Percentiles rank a stretch among this genome's conserved stretches.
phyloP scores from a whole-genome alignment of 1,140 invertebrate species.

The Papilio xuthus region DNA sequence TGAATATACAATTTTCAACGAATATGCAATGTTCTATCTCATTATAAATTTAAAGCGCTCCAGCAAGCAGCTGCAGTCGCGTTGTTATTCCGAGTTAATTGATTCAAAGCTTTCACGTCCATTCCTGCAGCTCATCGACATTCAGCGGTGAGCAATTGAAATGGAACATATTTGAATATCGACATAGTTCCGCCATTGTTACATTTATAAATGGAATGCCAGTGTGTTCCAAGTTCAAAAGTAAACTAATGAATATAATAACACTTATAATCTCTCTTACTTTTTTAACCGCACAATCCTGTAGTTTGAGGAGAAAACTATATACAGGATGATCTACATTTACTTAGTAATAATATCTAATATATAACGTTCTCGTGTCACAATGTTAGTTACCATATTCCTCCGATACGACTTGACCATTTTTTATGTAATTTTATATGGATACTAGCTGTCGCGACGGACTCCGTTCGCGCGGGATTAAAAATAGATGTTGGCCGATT shows the following conservation, averaged over 20 bases:
- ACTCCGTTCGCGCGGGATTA: too few species aligned
- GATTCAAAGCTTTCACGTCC: slow-evolving; percentile 27
- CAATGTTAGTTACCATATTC: too few species aligned
- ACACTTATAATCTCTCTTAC: background rate
- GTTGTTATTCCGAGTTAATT: slow-evolving; percentile 26
- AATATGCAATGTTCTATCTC: slow-evolving; percentile 7
- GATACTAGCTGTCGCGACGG: too few species aligned
- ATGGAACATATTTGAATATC: slow-evolving; percentile 6
- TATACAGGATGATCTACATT: too few species aligned
- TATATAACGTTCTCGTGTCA: too few species aligned
- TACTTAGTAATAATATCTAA: too few species aligned
- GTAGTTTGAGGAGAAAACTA: too few species aligned
- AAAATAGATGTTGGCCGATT: too few species aligned
- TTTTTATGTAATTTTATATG: too few species aligned
- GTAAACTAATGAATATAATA: background rate
- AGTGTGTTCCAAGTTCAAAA: background rate
- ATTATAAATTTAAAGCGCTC: slow-evolving; percentile 11
- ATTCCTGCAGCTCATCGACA: slow-evolving; percentile 10
- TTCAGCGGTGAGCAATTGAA: slow-evolving; percentile 1
- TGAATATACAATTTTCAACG: background rate
- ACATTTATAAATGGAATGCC: background rate
- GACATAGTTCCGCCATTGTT: background rate
- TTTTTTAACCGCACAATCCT: background rate
- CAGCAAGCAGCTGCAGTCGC: background rate
- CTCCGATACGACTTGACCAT: too few species aligned